Evolutionary conservation across 1,140 invertebrate genomes (phyloP), one percentile per base, ranked within the genome.

Genomic region (Bombus sylvicola): DNA sequence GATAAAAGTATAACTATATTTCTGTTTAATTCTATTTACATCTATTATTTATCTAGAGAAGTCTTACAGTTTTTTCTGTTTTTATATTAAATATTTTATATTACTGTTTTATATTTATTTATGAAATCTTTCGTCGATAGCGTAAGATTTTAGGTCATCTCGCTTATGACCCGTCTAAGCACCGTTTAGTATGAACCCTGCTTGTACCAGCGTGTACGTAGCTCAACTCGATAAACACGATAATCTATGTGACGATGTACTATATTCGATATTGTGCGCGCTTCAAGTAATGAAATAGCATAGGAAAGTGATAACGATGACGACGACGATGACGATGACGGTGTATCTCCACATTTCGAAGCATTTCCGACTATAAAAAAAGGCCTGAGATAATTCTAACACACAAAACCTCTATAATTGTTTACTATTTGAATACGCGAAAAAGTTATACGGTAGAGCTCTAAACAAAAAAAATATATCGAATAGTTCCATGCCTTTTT

Each of bases 181-280:
- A 75, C 1, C 73, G 53, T 75, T 75, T 75, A 75, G 22, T 53
- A 53, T 34, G 43, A 75, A 43, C 13, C n/a, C 41, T 22, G 15
- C 41, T 74, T 31, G 41, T 47, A 47, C 10, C 18, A 8, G 10
- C 31, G 43, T 3, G 31, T 53, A 25, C 25, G 22, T 53, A 75
- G 31, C 53, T 34, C 73, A 53, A 43, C 73, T 75, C 73, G 31
- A 75, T 53, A 75, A 75, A 75, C 73, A 75, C 53, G 43, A 75
- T 75, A 75, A 75, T 75, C 34, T 75, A 75, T 53, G 43, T 75
- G 43, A 75, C 73, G 31, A 53, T 75, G 73, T 75, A 75, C 43
- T 31, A 34, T 75, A 75, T n/a, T n/a, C 73, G 73, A 75, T 75
- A 75, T 53, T 75, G 5, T 75, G 13, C 43, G 22, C 53, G 73